Evolutionary conservation across 2,113 vertebrate species (phyloP).

Genomic region (Pedionomus torquatus): DNA sequence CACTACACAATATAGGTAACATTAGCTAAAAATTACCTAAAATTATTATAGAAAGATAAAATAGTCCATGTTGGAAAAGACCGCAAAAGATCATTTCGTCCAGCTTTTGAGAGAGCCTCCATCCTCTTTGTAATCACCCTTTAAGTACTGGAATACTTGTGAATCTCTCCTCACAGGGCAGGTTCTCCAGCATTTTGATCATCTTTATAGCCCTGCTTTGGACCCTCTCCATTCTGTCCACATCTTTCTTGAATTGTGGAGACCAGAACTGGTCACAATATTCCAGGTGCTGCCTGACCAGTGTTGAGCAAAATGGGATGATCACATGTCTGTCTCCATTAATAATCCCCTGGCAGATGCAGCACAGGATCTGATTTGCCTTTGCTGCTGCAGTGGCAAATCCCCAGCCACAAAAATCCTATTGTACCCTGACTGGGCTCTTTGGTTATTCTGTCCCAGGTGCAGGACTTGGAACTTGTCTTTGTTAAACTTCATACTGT

Average conservation of each 20-base stretch:
- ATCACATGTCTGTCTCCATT: neutral
- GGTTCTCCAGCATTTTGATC: neutral
- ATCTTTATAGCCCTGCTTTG: neutral
- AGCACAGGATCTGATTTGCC: neutral
- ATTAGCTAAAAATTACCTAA: neutral
- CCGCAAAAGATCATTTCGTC: neutral
- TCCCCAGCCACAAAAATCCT: neutral
- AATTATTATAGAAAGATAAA: neutral
- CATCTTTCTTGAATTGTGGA: neutral
- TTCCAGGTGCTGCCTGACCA: neutral
- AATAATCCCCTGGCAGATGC: neutral
- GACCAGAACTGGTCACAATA: neutral
- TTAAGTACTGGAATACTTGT: neutral
- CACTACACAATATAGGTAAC: neutral
- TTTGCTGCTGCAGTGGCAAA: neutral
- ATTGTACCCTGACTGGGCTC: neutral
- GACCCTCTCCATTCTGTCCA: neutral
- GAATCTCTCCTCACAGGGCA: neutral
- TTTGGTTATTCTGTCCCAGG: neutral
- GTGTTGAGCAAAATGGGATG: neutral
- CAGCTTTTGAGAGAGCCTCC: neutral
- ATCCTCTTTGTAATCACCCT: neutral
- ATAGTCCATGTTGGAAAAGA: neutral
- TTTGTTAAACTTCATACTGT: neutral
- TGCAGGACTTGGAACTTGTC: neutral